Conservation (phyloP, 2,113 vertebrate species). For the Oostethus manadensis region DNA sequence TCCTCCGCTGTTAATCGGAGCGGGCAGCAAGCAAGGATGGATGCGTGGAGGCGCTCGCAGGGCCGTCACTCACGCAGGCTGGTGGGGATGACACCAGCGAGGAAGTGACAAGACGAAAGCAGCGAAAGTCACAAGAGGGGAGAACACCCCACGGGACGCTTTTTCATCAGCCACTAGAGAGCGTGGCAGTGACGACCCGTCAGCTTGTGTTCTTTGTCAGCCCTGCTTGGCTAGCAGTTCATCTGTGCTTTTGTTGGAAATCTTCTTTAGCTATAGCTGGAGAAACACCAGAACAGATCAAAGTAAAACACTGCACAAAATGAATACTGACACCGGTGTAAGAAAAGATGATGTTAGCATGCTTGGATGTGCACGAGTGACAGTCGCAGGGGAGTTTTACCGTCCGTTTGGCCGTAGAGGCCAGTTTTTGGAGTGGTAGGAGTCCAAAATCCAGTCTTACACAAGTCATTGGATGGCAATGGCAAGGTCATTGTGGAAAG, state of each 20-base stretch:
- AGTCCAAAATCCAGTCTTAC: too few relatives aligned
- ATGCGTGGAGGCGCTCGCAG: slow-evolving; percentile 18
- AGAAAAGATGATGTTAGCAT: too few relatives aligned
- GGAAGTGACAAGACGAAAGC: slow-evolving; percentile 24
- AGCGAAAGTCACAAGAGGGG: slow-evolving; percentile 2
- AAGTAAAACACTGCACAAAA: background rate
- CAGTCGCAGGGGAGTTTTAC: too few relatives aligned
- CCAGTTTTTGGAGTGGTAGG: too few relatives aligned
- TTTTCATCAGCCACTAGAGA: background rate
- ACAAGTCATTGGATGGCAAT: too few relatives aligned
- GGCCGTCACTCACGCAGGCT: slow-evolving; percentile 24
- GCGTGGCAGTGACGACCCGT: too few relatives aligned
- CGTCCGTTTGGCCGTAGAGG: too few relatives aligned
- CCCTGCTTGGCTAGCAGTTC: background rate
- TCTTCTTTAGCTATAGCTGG: background rate
- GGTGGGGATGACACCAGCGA: slow-evolving; percentile 27
- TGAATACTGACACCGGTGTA: too few relatives aligned
- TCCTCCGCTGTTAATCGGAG: slow-evolving; percentile 29
- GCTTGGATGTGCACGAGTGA: too few relatives aligned
- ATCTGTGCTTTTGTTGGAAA: background rate
- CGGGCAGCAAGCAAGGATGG: slow-evolving; percentile 10
- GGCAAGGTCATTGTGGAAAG: too few relatives aligned
- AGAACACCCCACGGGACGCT: background rate
- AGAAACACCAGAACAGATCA: too few relatives aligned
- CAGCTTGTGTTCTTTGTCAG: too few relatives aligned